phyloP scores from a whole-genome alignment of 30 jellyfish, hydroid and myxozoan genomes.

The Sanderia malayensis region DNA sequence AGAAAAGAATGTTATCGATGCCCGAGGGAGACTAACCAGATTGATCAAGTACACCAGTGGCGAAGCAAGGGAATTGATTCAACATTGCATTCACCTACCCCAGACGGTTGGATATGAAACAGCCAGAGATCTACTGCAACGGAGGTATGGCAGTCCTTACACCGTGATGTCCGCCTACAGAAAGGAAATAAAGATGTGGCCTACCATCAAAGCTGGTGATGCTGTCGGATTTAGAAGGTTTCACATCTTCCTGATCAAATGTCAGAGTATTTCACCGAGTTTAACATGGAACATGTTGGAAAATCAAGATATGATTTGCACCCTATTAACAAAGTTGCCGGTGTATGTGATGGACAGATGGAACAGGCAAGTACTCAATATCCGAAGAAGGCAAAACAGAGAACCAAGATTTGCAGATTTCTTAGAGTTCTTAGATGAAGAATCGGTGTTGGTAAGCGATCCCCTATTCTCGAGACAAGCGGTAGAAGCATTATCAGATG shows the following conservation, averaged over 20 bases:
- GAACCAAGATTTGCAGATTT: constrained; percentile 12
- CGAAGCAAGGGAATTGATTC: constrained; percentile 33
- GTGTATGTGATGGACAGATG: constrained; percentile 12
- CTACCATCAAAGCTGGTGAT: constrained; percentile 19
- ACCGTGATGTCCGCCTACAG: constrained; percentile 10
- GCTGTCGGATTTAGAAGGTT: background rate
- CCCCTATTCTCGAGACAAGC: constrained; percentile 7
- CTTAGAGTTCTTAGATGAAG: constrained; percentile 3
- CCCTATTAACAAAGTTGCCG: constrained; percentile 6
- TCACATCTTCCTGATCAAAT: constrained; percentile 6
- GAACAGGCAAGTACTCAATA: constrained; percentile 12
- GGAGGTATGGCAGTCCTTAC: constrained; percentile 34
- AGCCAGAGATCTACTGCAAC: constrained; percentile 43
- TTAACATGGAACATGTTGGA: constrained; percentile 16
- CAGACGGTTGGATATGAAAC: constrained; percentile 23
- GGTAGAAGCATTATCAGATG: background rate
- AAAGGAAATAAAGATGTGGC: background rate
- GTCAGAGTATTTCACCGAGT: constrained; percentile 11
- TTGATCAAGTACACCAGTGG: constrained; percentile 39
- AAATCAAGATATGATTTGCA: constrained; percentile 2
- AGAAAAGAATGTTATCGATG: constrained; percentile 31
- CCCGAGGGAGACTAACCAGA: constrained; percentile 12
- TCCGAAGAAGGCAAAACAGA: constrained; percentile 1
- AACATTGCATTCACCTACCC: constrained; percentile 29
- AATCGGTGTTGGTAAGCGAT: constrained; percentile 12